Base-by-base conservation (phyloP, 2,888 invertebrate genomes). In the Acholoe squamosa region DNA sequence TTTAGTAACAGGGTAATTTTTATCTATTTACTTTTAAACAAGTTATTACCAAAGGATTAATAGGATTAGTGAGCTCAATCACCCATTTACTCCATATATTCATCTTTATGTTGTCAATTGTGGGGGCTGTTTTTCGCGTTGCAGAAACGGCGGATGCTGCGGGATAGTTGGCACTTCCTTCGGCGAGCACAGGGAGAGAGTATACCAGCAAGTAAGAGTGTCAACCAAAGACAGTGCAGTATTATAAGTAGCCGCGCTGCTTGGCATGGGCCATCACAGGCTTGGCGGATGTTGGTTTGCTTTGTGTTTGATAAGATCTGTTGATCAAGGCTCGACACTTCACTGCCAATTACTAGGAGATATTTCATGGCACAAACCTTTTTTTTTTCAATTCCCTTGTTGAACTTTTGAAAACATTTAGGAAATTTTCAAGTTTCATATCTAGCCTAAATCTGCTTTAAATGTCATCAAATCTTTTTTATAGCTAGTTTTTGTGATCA, bases 141-240 rank as follows among this genome's bases (percentile, higher is more conserved):
- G 14, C 91, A 91, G 91, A 91, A 86, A 84, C 91, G 90, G 7
- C 90, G 90, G 52, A 71, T 90, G 77, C 84, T 91, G 90, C 61
- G 90, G 54, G 31, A 89, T n/a, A 86, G 90, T 67, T 89, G 91
- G 90, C 56, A 77, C 43, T 90, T 89, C 61, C 54, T 91, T 7
- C 91, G 91, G n/a, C 54, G 25, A 7, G 67, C 89, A 10, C 76
- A 84, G 19, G 84, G 51, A n/a, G 86, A 86, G 54, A 52, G 28
- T 54, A 5, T 14, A 31, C 14, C 16, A 33, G 54, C 86, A 86
- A 86, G 86, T 86, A 86, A 86, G 86, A 43, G 14, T 19, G 19
- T 61, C 61, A n/a, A n/a, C 43, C 61, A 61, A 61, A 31, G 76
- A 14, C 28, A 76, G 80, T 80, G 80, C 43, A 19, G 80, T 43